Percentiles rank a stretch among this genome's conserved stretches.
Conservation (phyloP, 2,888 invertebrate genomes). For the Stenolophus ochropezus region DNA sequence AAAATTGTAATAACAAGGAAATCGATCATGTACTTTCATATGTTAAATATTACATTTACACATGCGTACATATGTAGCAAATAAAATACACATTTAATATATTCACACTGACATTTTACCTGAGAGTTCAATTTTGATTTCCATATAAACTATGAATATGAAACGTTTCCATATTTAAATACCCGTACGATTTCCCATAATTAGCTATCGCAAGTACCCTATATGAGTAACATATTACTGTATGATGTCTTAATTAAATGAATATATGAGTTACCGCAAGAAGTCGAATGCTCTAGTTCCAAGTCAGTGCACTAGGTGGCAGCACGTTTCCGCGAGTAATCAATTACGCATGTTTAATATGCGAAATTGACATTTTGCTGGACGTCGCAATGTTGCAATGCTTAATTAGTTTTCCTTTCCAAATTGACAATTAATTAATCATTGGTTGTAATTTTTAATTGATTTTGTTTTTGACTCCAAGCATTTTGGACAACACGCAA, state of each 20-base stretch:
- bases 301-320: conserved; percentile 4
- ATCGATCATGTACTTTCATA: background rate
- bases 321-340: conserved; percentile 38
- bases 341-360: conserved; percentile 59
- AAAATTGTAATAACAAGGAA: background rate
- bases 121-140: background rate
- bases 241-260: conserved; percentile 45
- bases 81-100: background rate
- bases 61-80: background rate
- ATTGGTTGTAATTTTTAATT: conserved; percentile 30
- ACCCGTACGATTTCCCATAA: conserved; percentile 31
- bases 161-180: background rate
- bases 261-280: conserved; percentile 43
- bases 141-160: background rate
- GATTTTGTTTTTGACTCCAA: conserved; percentile 30
- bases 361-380: conserved; percentile 57
- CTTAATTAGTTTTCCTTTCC: conserved; percentile 58
- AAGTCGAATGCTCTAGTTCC: conserved; percentile 10
- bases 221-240: background rate
- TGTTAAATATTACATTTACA: background rate
- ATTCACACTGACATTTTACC: background rate
- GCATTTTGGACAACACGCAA: background rate
- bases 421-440: conserved; percentile 59
- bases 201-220: conserved; percentile 7
- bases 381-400: conserved; percentile 52